phyloP scores from a whole-genome alignment of 2,113 vertebrate species.

The Puma concolor region DNA sequence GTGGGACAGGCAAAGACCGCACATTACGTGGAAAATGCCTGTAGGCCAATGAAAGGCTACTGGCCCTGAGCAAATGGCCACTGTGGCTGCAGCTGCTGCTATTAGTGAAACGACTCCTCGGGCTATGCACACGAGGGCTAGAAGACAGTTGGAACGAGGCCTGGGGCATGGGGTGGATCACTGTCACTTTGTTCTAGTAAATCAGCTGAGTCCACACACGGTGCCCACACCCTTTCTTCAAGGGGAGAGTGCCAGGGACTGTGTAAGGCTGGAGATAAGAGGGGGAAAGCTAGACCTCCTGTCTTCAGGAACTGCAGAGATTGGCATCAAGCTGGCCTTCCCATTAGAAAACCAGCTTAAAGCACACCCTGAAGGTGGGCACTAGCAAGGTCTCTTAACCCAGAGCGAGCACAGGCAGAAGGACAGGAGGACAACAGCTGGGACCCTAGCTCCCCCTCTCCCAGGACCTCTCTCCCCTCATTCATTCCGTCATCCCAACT shows the following conservation, averaged over 20 bases:
- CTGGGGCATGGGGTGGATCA: no score
- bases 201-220: background rate
- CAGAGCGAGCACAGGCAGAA: background rate
- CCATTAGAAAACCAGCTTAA: background rate
- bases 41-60: rapidly evolving
- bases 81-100: background rate
- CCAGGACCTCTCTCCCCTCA: background rate
- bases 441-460: background rate
- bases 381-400: background rate
- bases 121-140: background rate
- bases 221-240: background rate
- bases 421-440: background rate
- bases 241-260: background rate
- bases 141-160: background rate
- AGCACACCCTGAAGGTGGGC: background rate
- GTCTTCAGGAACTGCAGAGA: background rate
- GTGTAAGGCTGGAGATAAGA: background rate
- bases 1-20: background rate
- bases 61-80: background rate
- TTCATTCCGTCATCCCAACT: background rate
- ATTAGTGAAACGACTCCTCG: background rate
- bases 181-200: background rate
- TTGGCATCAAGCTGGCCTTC: background rate
- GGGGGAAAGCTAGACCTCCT: background rate
- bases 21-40: background rate